These are phyloP conservation scores for Apotomis capreana DNA, from an alignment of 2,888 invertebrate genomes.

Conservation along the genomic window DNA sequence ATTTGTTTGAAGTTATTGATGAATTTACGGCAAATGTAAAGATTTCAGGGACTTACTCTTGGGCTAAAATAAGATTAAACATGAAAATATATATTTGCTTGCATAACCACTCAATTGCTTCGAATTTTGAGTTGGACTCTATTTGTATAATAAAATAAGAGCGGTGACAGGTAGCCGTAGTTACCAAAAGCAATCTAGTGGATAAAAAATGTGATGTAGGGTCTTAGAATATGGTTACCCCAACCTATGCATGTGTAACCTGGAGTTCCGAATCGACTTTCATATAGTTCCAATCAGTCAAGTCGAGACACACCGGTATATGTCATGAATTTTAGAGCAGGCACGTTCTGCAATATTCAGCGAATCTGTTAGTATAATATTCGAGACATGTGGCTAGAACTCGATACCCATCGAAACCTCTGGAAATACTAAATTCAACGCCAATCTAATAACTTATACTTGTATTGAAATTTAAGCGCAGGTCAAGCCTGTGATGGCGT, in stretches of 20 bases:
- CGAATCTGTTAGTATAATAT: constrained; percentile 48
- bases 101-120: too few relatives aligned
- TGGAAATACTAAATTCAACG: not conserved
- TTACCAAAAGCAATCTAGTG: too few relatives aligned
- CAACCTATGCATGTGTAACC: not conserved
- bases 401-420: not conserved
- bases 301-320: constrained; percentile 54
- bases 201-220: too few relatives aligned
- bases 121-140: too few relatives aligned
- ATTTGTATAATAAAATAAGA: too few relatives aligned
- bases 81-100: too few relatives aligned
- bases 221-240: not conserved
- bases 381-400: not conserved
- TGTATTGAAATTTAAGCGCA: not conserved
- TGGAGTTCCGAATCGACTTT: constrained; percentile 55
- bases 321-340: constrained; percentile 75
- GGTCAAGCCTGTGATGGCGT: too few relatives aligned
- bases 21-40: too few relatives aligned
- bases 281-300: constrained; percentile 72
- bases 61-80: too few relatives aligned
- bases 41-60: too few relatives aligned
- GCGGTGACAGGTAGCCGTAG: too few relatives aligned
- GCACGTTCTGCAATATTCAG: constrained; percentile 64
- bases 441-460: not conserved
- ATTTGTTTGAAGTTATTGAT: too few relatives aligned